These are phyloP conservation scores for Cynodonichthys magdalenae DNA, from an alignment of 2,797 vertebrate genomes.

Conservation along the genomic window DNA sequence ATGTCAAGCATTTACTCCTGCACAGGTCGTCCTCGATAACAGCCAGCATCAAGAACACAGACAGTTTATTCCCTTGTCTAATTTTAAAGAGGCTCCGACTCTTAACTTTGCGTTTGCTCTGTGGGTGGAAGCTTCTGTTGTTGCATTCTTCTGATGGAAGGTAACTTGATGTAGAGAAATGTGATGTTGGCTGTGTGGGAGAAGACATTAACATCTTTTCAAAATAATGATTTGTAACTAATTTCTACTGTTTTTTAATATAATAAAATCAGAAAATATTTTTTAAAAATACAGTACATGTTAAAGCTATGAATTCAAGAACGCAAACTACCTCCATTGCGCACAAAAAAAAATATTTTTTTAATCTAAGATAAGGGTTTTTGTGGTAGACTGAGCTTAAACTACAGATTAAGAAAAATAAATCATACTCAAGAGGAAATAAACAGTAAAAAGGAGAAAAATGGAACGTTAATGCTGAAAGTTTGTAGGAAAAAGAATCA, in stretches of 20 bases:
- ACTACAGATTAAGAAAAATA: no score
- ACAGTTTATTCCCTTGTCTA: constrained; percentile 48
- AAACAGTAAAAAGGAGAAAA: background rate
- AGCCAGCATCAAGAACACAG: constrained; percentile 40
- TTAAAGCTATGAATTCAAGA: no score
- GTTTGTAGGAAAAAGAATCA: background rate
- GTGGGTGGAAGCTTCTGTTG: constrained; percentile 42
- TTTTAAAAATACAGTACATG: no score
- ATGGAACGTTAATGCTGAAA: background rate
- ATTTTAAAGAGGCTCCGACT: constrained; percentile 42
- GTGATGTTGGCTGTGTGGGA: constrained; percentile 54
- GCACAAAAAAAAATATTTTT: no score
- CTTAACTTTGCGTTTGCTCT: constrained; percentile 45
- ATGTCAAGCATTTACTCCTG: constrained; percentile 48
- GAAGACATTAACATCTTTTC: constrained; percentile 18
- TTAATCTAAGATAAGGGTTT: no score
- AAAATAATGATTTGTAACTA: constrained; percentile 4
- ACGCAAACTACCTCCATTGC: no score
- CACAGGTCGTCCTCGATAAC: constrained; percentile 45
- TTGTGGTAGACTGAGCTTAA: background rate
- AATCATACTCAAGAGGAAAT: no score
- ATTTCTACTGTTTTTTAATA: background rate
- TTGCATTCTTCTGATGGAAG: constrained; percentile 31
- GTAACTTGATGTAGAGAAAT: constrained; percentile 37
- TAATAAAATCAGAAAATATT: background rate